Evolutionary conservation across 2,888 invertebrate genomes (phyloP).

Genomic region (Andrena bicolor): DNA sequence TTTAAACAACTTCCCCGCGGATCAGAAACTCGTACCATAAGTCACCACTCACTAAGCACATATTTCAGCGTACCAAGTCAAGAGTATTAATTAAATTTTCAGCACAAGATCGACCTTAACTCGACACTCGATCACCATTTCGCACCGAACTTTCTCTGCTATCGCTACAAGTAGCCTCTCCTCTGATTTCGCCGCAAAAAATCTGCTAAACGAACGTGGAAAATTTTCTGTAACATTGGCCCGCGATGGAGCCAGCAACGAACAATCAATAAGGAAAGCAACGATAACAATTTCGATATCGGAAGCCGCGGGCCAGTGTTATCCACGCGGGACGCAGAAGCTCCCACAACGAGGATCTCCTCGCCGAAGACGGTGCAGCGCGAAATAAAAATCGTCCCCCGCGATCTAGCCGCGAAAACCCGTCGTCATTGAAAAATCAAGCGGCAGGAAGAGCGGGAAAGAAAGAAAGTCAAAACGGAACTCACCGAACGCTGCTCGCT

Average conservation of each 20-base stretch:
- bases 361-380: neutral
- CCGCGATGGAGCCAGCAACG: neutral
- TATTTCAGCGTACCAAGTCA: neutral
- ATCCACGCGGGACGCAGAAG: conserved; percentile 55
- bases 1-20: too few species aligned
- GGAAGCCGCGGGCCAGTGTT: conserved; percentile 72
- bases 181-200: neutral
- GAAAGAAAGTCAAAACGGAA: neutral
- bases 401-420: neutral
- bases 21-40: too few species aligned
- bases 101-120: neutral
- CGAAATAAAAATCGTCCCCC: conserved; percentile 30
- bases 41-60: too few species aligned
- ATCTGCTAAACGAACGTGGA: neutral
- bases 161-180: neutral
- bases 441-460: neutral
- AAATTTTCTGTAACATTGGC: neutral
- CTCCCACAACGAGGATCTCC: conserved; percentile 22
- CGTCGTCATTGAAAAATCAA: neutral
- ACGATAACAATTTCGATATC: conserved; percentile 74
- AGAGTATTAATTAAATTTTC: neutral
- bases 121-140: neutral
- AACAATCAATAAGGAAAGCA: conserved; percentile 72
- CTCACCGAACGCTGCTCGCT: conserved; percentile 28
- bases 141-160: neutral